Evolutionary conservation across 2,797 vertebrate genomes (phyloP).

Genomic region (Thaleichthys pacificus): DNA sequence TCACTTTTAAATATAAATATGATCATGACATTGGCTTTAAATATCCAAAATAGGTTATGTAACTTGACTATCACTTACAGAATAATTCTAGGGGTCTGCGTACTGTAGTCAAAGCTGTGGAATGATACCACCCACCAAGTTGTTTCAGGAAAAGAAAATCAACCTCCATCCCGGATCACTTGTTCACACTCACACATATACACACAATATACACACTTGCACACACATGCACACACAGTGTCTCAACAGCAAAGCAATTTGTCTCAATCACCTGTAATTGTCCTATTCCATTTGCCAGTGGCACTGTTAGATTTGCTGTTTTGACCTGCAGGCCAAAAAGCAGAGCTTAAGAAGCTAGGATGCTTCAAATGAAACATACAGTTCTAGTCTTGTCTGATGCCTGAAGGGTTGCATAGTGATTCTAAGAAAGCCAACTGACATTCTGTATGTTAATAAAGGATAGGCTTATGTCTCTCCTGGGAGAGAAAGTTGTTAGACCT

Average conservation of each 20-base stretch:
- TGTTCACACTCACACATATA: background rate
- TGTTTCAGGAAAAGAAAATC: background rate
- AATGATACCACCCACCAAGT: background rate
- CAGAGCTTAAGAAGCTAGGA: no score
- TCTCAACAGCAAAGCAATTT: background rate
- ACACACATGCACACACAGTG: background rate
- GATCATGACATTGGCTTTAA: background rate
- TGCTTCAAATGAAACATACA: background rate
- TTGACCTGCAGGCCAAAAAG: no score
- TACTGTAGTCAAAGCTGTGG: no score
- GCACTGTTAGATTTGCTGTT: no score
- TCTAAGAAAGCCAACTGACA: background rate
- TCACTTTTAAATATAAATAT: background rate
- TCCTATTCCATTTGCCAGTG: background rate
- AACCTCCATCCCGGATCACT: background rate
- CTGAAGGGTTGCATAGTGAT: background rate
- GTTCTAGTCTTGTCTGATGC: background rate
- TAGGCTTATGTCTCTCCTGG: background rate
- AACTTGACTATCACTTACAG: no score
- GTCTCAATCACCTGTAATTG: background rate
- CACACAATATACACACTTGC: background rate
- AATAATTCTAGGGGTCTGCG: no score
- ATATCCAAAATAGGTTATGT: no score
- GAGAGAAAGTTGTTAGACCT: conserved; percentile 21
- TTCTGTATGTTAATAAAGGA: conserved; percentile 6